Base-by-base conservation (phyloP, 2,797 vertebrate species). In the Pseudomugil tenellus region DNA sequence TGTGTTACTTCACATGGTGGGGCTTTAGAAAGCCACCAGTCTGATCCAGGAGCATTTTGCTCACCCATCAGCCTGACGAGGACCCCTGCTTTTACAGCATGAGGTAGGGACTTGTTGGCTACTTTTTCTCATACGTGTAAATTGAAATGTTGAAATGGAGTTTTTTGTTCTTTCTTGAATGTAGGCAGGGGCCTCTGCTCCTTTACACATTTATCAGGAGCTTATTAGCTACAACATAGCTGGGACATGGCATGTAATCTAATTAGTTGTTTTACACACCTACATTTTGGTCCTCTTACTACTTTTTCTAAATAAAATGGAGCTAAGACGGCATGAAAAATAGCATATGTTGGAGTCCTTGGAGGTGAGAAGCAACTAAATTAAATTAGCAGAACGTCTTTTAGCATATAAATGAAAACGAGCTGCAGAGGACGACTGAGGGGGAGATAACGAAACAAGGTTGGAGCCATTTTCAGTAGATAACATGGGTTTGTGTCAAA, bases 81-180 rank as follows among this genome's bases (percentile, higher is more conserved):
- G 83, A 89, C 78, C 72, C 62, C 55, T 53, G 59, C 67, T 75
- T 84, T 35, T 68, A 28, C 86, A 82, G 67, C 74, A 83, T 83
- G 84, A 92, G 91, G 91, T 91, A 91, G 86, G 91, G 78, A 84
- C 74, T 65, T 60, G 63, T 69, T 2, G 12, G 63, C 63, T 67
- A 69, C 63, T 64, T 73, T 46, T 28, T 63, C 3, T 32, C 6
- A 1, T 26, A 3, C 0, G 10, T 37, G 52, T 71, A 28, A 65
- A 41, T 5, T 39, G 46, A 74, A 63, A 52, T 14, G 35, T 54
- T 51, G 39, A 32, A 57, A 1, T 23, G 31, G 57, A 57, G 1
- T 16, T 41, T 58, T 1, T 0, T 11, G 3, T 10, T 21, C 31
- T 54, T 55, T 26, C 34, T 61, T 32, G 3, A 4, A 16, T 58